phyloP scores from a whole-genome alignment of 2,888 invertebrate species.

The Nudaria mundana region DNA sequence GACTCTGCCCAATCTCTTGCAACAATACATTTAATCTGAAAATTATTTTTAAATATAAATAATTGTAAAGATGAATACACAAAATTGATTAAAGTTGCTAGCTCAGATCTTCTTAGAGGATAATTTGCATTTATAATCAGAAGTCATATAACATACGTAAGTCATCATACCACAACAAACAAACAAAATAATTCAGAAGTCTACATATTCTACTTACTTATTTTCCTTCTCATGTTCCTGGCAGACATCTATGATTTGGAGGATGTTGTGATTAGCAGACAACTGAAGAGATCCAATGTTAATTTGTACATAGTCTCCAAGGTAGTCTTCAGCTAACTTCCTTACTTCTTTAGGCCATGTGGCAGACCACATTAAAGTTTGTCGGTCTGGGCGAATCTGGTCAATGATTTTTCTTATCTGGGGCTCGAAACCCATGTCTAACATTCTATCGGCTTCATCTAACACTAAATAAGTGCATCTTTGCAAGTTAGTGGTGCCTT shows the following conservation, averaged over 20 bases:
- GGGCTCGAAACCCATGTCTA: slow-evolving; percentile 99
- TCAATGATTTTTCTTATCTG: slow-evolving; percentile 96
- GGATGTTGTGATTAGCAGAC: slow-evolving; percentile 95
- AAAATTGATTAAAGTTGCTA: neutral
- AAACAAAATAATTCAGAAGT: too few species aligned
- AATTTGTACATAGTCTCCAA: slow-evolving; percentile 93
- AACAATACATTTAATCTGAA: slow-evolving; percentile 86
- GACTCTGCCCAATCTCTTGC: slow-evolving; percentile 89
- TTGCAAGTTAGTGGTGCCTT: slow-evolving; percentile 86
- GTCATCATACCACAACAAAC: slow-evolving; percentile 45
- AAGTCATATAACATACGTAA: slow-evolving; percentile 40
- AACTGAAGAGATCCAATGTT: slow-evolving; percentile 94
- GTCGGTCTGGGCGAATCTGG: slow-evolving; percentile 96
- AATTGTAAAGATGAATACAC: neutral
- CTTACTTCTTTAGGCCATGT: slow-evolving; percentile 99
- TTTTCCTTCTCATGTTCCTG: slow-evolving; percentile 92
- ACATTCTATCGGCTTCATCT: slow-evolving; percentile 97
- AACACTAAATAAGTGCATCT: slow-evolving; percentile 92
- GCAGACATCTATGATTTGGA: slow-evolving; percentile 93
- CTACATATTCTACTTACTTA: slow-evolving; percentile 67
- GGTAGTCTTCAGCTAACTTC: slow-evolving; percentile 94
- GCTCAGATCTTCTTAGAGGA: slow-evolving; percentile 80
- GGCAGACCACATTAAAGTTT: slow-evolving; percentile 99
- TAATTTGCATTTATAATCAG: slow-evolving; percentile 56
- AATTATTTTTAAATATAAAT: too few species aligned